Percentiles rank a stretch among this genome's conserved stretches.
phyloP scores from a whole-genome alignment of 2,888 invertebrate species.

The Volucella zonaria region DNA sequence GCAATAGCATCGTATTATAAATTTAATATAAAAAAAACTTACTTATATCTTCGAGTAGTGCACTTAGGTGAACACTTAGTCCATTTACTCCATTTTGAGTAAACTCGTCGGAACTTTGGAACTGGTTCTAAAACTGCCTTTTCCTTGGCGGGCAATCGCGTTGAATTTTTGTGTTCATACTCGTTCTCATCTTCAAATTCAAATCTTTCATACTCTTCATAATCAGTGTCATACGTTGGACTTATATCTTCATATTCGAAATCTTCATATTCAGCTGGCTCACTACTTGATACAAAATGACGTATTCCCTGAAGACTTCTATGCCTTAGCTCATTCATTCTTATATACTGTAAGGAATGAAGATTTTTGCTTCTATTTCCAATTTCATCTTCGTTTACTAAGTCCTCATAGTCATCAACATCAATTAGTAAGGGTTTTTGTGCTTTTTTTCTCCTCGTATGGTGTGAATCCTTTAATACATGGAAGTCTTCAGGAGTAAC shows the following conservation, averaged over 20 bases:
- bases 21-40: constrained; percentile 72
- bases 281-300: constrained; percentile 74
- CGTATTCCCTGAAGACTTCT: constrained; percentile 49
- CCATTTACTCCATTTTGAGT: constrained; percentile 93
- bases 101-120: constrained; percentile 83
- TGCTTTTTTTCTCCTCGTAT: constrained; percentile 74
- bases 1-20: not conserved
- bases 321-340: constrained; percentile 1
- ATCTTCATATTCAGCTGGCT: constrained; percentile 80
- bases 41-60: constrained; percentile 90
- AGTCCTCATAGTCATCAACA: constrained; percentile 76
- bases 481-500: constrained; percentile 77
- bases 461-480: constrained; percentile 77
- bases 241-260: constrained; percentile 77
- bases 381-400: constrained; percentile 74
- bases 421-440: constrained; percentile 76
- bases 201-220: constrained; percentile 59
- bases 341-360: constrained; percentile 36
- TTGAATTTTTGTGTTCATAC: constrained; percentile 76
- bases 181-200: constrained; percentile 77
- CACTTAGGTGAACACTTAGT: constrained; percentile 91
- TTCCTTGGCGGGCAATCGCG: constrained; percentile 76
- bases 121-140: constrained; percentile 79
- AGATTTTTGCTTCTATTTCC: constrained; percentile 58
- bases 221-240: not conserved